A percentile compares a stretch with the other conserved stretches of the same genome.
These are phyloP conservation scores for Limnephilus marmoratus DNA, from an alignment of 2,888 invertebrate genomes.

Conservation along the genomic window DNA sequence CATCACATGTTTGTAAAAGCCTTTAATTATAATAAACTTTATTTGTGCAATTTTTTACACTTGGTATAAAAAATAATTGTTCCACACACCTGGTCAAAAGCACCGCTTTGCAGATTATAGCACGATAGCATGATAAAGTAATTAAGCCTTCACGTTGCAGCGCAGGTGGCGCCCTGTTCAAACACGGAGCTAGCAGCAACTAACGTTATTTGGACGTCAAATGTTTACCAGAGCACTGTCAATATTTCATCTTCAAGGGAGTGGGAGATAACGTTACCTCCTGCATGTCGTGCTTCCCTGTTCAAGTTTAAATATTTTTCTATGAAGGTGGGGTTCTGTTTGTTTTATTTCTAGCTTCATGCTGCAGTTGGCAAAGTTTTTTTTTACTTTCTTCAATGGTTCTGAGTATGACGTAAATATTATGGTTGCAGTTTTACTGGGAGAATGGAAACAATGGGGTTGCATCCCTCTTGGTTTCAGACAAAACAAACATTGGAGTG, in stretches of 20 bases:
- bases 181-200: background rate
- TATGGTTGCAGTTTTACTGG: background rate
- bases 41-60: background rate
- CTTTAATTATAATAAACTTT: too few relatives aligned
- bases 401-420: background rate
- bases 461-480: background rate
- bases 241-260: background rate
- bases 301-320: background rate
- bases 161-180: background rate
- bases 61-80: too few relatives aligned
- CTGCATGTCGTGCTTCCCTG: background rate
- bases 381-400: background rate
- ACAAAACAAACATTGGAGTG: background rate
- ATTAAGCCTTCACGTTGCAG: conserved; percentile 3
- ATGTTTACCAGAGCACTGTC: background rate
- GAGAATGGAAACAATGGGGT: background rate
- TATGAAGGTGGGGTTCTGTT: background rate
- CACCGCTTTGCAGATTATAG: conserved; percentile 16
- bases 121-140: conserved; percentile 15
- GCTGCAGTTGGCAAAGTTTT: background rate
- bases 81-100: background rate
- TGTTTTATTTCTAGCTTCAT: background rate
- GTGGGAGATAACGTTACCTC: background rate
- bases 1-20: too few relatives aligned
- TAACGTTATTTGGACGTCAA: conserved; percentile 12